These are phyloP conservation scores for Thysanoteuthis rhombus DNA, from an alignment of 2,888 invertebrate genomes.

Conservation along the genomic window DNA sequence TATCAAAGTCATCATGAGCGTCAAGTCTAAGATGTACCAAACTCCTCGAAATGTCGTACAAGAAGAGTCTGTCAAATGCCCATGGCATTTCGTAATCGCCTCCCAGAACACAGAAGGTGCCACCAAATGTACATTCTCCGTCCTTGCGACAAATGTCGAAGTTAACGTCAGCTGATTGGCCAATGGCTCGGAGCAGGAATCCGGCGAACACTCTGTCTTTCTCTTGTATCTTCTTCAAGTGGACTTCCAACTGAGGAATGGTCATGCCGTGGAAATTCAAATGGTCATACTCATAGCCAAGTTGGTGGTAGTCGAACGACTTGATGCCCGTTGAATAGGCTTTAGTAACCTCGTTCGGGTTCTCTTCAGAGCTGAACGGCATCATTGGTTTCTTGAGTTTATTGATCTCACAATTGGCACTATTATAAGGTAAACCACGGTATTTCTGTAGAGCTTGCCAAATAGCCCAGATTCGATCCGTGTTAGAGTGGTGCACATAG, in stretches of 20 bases:
- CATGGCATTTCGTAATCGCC: slow-evolving; percentile 42
- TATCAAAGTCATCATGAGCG: slow-evolving; percentile 37
- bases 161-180: slow-evolving; percentile 38
- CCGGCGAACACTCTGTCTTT: slow-evolving; percentile 41
- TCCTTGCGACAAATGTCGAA: slow-evolving; percentile 38
- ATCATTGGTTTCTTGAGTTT: slow-evolving; percentile 34
- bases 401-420: slow-evolving; percentile 42
- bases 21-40: slow-evolving; percentile 37
- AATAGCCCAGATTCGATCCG: slow-evolving; percentile 41
- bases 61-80: slow-evolving; percentile 42
- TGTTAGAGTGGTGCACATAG: slow-evolving; percentile 43
- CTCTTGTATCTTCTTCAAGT: slow-evolving; percentile 31
- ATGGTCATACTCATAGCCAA: slow-evolving; percentile 41
- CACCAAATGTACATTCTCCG: slow-evolving; percentile 39
- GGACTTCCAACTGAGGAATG: slow-evolving; percentile 41
- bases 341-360: slow-evolving; percentile 33
- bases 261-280: slow-evolving; percentile 42
- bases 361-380: slow-evolving; percentile 36
- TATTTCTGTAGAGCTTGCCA: slow-evolving; percentile 45
- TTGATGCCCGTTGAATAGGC: slow-evolving; percentile 35
- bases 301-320: slow-evolving; percentile 39
- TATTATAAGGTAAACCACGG: slow-evolving; percentile 37
- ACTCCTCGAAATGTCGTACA: slow-evolving; percentile 43
- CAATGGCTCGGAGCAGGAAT: slow-evolving; percentile 40
- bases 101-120: slow-evolving; percentile 42